Conservation (phyloP, 2,113 vertebrate species). For the Boulengeromyrus knoepffleri region DNA sequence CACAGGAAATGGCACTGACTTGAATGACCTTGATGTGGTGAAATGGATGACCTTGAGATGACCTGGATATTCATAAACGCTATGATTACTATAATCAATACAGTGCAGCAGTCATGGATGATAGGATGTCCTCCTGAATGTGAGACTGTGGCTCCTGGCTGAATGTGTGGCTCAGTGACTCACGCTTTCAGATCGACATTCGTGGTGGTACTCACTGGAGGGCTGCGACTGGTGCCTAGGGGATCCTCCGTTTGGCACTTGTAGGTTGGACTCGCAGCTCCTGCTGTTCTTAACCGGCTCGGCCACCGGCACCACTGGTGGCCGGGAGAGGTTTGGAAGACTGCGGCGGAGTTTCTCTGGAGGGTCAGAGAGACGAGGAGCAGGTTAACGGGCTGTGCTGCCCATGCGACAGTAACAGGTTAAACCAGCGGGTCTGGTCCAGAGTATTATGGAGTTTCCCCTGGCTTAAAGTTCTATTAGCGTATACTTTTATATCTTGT, state of each 20-base stretch:
- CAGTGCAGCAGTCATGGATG: background rate
- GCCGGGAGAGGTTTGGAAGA: slow-evolving; percentile 92
- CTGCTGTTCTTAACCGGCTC: slow-evolving; percentile 94
- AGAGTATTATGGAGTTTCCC: background rate
- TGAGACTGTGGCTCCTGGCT: background rate
- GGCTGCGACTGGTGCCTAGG: slow-evolving; percentile 75
- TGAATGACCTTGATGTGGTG: background rate
- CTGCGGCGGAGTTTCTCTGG: slow-evolving; percentile 92
- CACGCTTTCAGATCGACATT: background rate
- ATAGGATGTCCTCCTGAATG: background rate
- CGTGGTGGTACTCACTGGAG: background rate
- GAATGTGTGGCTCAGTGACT: background rate
- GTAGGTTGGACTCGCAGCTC: slow-evolving; percentile 90
- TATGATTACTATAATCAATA: background rate
- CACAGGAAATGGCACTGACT: background rate
- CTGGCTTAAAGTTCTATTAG: background rate
- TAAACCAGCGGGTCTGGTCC: background rate
- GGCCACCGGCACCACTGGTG: slow-evolving; percentile 61
- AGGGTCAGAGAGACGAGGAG: background rate
- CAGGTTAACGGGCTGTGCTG: background rate
- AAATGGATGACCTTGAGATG: background rate
- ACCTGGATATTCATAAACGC: background rate
- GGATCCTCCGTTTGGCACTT: slow-evolving; percentile 92
- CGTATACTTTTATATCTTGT: background rate
- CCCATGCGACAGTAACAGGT: background rate